A percentile compares a stretch with the other conserved stretches of the same genome.
phyloP scores from a whole-genome alignment of 2,797 vertebrate species.

The Otus scops region DNA sequence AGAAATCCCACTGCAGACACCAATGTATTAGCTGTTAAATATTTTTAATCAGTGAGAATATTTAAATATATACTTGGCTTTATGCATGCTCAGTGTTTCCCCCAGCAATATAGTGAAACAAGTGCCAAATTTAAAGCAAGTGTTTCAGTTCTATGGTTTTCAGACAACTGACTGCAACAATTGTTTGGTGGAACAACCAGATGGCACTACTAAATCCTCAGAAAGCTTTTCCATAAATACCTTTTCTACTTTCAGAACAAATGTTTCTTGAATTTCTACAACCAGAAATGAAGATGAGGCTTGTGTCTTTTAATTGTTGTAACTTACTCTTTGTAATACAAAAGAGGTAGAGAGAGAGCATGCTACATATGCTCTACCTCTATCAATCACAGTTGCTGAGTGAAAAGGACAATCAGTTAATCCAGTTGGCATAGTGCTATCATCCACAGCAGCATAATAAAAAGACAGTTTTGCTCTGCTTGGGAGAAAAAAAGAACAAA shows the following conservation, averaged over 20 bases:
- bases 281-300: background rate
- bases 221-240: conserved; percentile 4
- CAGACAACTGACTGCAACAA: background rate
- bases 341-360: background rate
- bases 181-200: background rate
- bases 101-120: background rate
- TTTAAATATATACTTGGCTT: background rate
- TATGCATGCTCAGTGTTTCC: background rate
- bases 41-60: background rate
- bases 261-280: background rate
- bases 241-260: background rate
- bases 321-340: background rate
- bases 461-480: background rate
- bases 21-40: conserved; percentile 16
- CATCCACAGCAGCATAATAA: background rate
- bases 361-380: background rate
- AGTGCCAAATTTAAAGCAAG: conserved; percentile 19
- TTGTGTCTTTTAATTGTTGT: background rate
- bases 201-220: background rate
- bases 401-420: background rate
- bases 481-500: background rate
- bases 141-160: background rate
- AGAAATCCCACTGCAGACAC: background rate
- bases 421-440: background rate
- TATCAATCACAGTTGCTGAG: background rate